Conservation (phyloP, 2,888 invertebrate species). For the Pachycephus smyrnensis region DNA sequence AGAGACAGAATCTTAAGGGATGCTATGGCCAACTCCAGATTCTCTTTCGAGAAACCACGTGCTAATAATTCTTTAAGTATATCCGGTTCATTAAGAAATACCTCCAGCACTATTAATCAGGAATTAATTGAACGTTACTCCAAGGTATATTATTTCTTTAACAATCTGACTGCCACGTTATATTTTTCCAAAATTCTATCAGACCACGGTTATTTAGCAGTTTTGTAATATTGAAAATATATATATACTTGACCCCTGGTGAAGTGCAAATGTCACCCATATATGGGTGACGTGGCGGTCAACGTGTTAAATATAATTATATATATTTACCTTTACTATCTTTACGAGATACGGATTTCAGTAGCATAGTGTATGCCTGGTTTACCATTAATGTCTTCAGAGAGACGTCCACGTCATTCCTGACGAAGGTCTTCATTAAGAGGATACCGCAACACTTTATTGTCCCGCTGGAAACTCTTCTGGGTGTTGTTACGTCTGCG, state of each 20-base stretch:
- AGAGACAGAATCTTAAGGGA: slow-evolving; percentile 19
- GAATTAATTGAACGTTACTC: neutral
- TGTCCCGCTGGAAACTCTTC: slow-evolving; percentile 4
- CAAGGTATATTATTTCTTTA: neutral
- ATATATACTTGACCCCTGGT: no score
- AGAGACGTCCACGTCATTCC: slow-evolving; percentile 22
- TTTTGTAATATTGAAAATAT: no score
- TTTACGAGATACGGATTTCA: slow-evolving; percentile 12
- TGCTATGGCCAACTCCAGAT: slow-evolving; percentile 29
- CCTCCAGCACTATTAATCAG: slow-evolving; percentile 33
- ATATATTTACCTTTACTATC: neutral
- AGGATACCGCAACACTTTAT: slow-evolving; percentile 11
- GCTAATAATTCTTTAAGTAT: slow-evolving; percentile 29
- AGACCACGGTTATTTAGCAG: no score
- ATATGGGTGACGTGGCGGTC: no score
- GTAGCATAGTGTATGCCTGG: slow-evolving; percentile 35
- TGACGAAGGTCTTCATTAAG: slow-evolving; percentile 33
- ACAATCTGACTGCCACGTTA: no score
- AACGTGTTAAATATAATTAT: neutral
- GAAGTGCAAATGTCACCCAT: no score
- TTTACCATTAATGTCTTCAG: slow-evolving; percentile 30
- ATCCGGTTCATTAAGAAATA: slow-evolving; percentile 21
- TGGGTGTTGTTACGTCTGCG: slow-evolving; percentile 5
- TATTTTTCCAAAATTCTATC: no score
- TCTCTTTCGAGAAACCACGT: slow-evolving; percentile 31